These are phyloP conservation scores for Stylophora pistillata DNA, from an alignment of 64 coral and sea anemone species.

Conservation along the genomic window DNA sequence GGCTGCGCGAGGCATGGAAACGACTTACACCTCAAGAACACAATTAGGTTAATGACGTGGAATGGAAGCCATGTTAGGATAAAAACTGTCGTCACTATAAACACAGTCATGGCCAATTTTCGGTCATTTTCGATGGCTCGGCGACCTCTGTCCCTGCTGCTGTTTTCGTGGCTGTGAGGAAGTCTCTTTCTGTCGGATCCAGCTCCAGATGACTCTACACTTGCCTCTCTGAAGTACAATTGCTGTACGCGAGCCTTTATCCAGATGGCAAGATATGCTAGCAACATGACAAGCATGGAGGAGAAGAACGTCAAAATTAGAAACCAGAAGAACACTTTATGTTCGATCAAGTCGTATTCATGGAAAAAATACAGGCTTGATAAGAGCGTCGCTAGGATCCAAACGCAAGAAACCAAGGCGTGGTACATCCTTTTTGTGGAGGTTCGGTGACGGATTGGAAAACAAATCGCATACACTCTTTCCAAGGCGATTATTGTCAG, in stretches of 20 bases:
- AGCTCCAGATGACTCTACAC: conserved; percentile 6
- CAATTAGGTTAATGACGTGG: conserved; percentile 62
- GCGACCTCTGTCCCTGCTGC: conserved; percentile 22
- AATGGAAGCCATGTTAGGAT: conserved; percentile 83
- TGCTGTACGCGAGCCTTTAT: conserved; percentile 1
- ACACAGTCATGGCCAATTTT: conserved; percentile 73
- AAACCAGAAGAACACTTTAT: conserved; percentile 85
- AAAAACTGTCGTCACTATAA: conserved; percentile 81
- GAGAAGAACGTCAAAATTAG: conserved; percentile 60
- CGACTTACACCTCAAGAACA: conserved; percentile 54
- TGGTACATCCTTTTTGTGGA: conserved; percentile 62
- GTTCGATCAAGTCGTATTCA: conserved; percentile 50
- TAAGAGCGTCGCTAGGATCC: conserved; percentile 65
- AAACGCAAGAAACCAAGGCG: conserved; percentile 44
- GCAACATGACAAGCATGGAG: conserved; percentile 49
- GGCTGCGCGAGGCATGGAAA: conserved; percentile 36
- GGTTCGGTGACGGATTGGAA: conserved; percentile 60
- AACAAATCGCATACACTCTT: conserved; percentile 74
- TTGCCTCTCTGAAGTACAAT: conserved; percentile 10
- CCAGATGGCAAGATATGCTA: conserved; percentile 79
- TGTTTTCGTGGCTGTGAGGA: neutral
- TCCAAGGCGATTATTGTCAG: conserved; percentile 81
- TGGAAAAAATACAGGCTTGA: conserved; percentile 80
- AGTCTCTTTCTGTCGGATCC: conserved; percentile 1
- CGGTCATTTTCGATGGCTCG: conserved; percentile 47